Base-by-base conservation (phyloP, 2,113 vertebrate species). In the Odontesthes bonariensis region DNA sequence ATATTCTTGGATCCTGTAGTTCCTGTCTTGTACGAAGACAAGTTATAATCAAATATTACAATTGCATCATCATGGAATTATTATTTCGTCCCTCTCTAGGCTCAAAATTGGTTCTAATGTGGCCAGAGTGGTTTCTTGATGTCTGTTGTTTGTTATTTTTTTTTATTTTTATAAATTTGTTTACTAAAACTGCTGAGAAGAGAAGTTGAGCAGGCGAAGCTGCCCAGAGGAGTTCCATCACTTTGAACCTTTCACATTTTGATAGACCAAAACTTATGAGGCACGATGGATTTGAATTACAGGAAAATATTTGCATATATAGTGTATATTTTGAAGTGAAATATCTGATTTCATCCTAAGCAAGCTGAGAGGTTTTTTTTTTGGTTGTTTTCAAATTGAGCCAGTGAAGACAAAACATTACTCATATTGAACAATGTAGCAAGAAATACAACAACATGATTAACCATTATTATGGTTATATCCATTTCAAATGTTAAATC, bases 31-130 rank as follows among this genome's bases (percentile, higher is more conserved):
- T 44, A 40, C 23, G 62, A 61, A 52, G 47, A n/a, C 68, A 20
- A 63, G 13, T 60, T 47, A 55, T 40, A 40, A 54, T 62, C 51
- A 60, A n/a, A n/a, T n/a, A n/a, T n/a, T n/a, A n/a, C n/a, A n/a
- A n/a, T n/a, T n/a, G n/a, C 27, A 49, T 31, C 33, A 66, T 58
- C 22, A 57, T 53, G 33, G 27, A 60, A 64, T 54, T 63, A 60
- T 49, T 16, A 40, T 79, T 78, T 72, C 32, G 47, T 22, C 19
- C 13, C 32, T n/a, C 13, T 27, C 46, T n/a, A 40, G 38, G 32
- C 54, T 70, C 38, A n/a, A 61, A 61, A 62, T 65, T 31, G 19
- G 6, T 51, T 75, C 17, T 71, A 79, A 69, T 78, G 53, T 58
- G 20, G 27, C 56, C 14, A 75, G 51, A 71, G 61, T 77, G 53